phyloP scores from a whole-genome alignment of 92 coral and sea anemone genomes.

The Porites evermanni region DNA sequence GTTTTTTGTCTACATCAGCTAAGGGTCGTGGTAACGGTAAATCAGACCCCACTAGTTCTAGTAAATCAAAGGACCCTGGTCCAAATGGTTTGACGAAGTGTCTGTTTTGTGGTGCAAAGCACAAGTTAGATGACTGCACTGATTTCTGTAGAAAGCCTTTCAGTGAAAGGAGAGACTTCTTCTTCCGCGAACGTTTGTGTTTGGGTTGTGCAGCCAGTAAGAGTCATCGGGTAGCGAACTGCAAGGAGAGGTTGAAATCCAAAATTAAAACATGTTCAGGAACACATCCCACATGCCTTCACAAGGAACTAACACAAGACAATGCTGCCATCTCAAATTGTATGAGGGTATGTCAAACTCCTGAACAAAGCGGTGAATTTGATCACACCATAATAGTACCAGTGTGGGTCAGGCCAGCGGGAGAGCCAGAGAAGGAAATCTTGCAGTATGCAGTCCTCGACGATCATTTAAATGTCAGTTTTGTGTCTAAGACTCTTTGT shows the following conservation, averaged over 20 bases:
- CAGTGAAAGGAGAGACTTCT: conserved; percentile 2
- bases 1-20: neutral
- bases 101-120: neutral
- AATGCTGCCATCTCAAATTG: conserved; percentile 5
- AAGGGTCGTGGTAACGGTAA: neutral
- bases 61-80: too few relatives aligned
- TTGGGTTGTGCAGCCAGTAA: too few relatives aligned
- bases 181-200: neutral
- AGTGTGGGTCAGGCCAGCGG: conserved; percentile 42
- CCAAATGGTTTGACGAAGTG: too few relatives aligned
- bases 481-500: conserved; percentile 27
- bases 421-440: neutral
- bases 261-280: neutral
- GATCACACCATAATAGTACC: conserved; percentile 38
- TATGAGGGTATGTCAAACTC: conserved; percentile 18
- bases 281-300: conserved; percentile 43
- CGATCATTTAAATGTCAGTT: conserved; percentile 33
- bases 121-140: neutral
- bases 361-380: neutral
- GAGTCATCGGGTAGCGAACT: too few relatives aligned
- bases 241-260: too few relatives aligned
- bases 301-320: conserved; percentile 1
- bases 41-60: too few relatives aligned
- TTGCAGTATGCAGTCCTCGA: conserved; percentile 26
- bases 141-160: neutral